A percentile compares a stretch with the other conserved stretches of the same genome.
phyloP scores from a whole-genome alignment of 2,113 vertebrate species.

The Gymnocephalus cernua region DNA sequence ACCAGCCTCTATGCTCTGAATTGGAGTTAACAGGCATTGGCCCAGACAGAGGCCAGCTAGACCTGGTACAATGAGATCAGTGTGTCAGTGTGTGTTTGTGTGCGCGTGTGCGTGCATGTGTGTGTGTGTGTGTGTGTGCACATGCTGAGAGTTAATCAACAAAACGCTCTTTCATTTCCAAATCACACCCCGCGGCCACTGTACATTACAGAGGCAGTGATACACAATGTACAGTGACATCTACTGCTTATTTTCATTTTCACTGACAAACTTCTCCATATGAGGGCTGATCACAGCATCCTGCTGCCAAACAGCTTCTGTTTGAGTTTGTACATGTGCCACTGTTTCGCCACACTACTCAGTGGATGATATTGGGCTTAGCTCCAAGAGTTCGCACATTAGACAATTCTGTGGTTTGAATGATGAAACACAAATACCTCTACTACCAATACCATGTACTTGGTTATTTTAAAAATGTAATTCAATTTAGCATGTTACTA shows the following conservation, averaged over 20 bases:
- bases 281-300: constrained; percentile 1
- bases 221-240: constrained; percentile 38
- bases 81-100: constrained; percentile 33
- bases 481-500: background rate
- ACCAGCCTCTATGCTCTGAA: constrained; percentile 53
- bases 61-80: constrained; percentile 58
- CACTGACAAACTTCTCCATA: constrained; percentile 5
- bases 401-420: background rate
- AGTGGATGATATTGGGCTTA: background rate
- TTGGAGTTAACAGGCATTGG: constrained; percentile 72
- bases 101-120: constrained; percentile 21
- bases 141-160: constrained; percentile 55
- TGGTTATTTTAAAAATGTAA: background rate
- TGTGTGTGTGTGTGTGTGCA: constrained; percentile 14
- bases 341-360: background rate
- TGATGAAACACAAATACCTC: background rate
- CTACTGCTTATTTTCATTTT: constrained; percentile 45
- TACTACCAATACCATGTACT: background rate
- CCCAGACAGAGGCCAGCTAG: constrained; percentile 49
- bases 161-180: constrained; percentile 54
- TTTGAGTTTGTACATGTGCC: background rate
- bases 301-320: constrained; percentile 18
- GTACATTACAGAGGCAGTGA: constrained; percentile 39
- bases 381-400: background rate
- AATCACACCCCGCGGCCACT: constrained; percentile 48